phyloP scores from a whole-genome alignment of 2,797 vertebrate species.

The Phylloscopus collybita region DNA sequence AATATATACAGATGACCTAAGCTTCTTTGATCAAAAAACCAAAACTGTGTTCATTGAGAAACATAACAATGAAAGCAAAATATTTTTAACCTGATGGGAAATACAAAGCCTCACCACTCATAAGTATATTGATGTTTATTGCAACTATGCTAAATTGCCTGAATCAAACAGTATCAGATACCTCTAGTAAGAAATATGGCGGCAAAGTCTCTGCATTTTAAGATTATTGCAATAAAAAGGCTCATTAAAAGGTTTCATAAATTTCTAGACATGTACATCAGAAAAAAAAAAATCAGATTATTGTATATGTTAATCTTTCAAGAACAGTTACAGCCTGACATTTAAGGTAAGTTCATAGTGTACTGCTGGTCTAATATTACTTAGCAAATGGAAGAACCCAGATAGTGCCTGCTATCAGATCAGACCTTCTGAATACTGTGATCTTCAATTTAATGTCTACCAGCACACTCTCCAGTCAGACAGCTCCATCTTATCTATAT shows the following conservation, averaged over 20 bases:
- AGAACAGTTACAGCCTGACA: neutral
- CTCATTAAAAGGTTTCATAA: neutral
- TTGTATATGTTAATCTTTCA: neutral
- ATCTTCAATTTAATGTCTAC: neutral
- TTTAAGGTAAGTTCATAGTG: neutral
- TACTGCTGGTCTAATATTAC: neutral
- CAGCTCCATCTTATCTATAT: neutral
- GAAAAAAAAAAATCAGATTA: neutral
- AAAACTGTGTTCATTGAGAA: neutral
- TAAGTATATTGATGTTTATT: neutral
- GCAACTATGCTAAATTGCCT: neutral
- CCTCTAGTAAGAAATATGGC: neutral
- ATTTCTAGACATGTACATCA: neutral
- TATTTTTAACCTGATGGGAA: neutral
- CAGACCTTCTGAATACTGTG: neutral
- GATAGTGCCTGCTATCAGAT: neutral
- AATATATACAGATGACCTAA: neutral
- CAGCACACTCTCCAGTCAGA: neutral
- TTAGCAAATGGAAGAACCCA: neutral
- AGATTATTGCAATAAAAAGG: neutral
- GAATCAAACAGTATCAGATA: neutral
- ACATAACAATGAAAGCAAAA: neutral
- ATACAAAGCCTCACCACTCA: neutral
- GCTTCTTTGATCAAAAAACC: neutral
- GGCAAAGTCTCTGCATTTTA: neutral